Evolutionary conservation across 2,888 invertebrate species (phyloP).

Genomic region (Eupeodes luniger): DNA sequence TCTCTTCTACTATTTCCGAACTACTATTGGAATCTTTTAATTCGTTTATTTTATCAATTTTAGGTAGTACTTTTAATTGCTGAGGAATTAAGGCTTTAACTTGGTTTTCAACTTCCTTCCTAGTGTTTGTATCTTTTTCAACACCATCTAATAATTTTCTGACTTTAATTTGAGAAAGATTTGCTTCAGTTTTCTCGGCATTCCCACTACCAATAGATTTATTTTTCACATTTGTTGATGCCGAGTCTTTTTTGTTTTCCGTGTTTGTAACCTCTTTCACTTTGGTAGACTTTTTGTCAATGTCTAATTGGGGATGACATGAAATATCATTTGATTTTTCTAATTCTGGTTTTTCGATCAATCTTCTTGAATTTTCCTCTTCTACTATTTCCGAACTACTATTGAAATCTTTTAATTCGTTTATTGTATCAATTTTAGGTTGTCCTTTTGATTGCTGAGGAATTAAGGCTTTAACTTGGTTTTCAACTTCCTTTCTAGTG

Average conservation of each 20-base stretch:
- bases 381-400: not conserved
- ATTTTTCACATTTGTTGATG: not conserved
- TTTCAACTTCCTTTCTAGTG: no score
- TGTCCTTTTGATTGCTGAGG: not conserved
- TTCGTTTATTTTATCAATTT: not conserved
- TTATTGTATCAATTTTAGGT: not conserved
- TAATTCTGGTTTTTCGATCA: not conserved
- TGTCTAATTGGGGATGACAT: not conserved
- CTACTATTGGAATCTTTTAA: not conserved
- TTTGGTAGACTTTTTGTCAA: not conserved
- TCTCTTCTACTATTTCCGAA: not conserved
- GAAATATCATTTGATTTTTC: not conserved
- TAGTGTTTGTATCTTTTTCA: not conserved
- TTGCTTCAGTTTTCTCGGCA: not conserved
- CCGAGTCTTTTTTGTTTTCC: not conserved
- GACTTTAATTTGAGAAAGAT: not conserved
- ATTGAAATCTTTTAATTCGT: not conserved
- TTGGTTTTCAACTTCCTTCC: not conserved
- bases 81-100: not conserved
- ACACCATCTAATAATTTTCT: not conserved
- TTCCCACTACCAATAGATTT: not conserved
- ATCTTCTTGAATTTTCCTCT: not conserved
- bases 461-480: not conserved
- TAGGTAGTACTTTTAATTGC: not conserved
- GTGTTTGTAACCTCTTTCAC: not conserved